phyloP scores from a whole-genome alignment of 1,140 invertebrate species.

The Cotesia glomerata region DNA sequence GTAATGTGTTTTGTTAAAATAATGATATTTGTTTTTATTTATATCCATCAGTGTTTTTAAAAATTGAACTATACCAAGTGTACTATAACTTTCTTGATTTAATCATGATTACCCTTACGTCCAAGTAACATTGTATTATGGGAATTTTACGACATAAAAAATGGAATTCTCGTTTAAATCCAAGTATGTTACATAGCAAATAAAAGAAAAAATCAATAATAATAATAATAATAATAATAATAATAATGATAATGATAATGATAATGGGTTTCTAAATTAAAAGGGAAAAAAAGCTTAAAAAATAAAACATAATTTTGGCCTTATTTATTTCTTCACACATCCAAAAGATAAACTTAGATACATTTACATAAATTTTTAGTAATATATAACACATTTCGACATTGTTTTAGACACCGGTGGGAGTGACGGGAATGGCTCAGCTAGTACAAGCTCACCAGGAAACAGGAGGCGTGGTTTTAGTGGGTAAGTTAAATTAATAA shows the following conservation, averaged over 20 bases:
- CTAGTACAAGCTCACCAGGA: slow-evolving; percentile 72
- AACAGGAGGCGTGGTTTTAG: slow-evolving; percentile 83
- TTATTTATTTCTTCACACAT: neutral
- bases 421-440: slow-evolving; percentile 64
- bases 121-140: slow-evolving; percentile 7
- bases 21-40: too few relatives aligned
- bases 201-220: slow-evolving; percentile 1
- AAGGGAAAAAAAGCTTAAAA: too few relatives aligned
- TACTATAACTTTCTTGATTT: neutral
- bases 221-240: neutral
- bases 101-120: neutral
- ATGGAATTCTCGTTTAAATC: slow-evolving; percentile 17
- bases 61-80: neutral
- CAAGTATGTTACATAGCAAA: slow-evolving; percentile 17
- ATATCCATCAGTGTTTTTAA: neutral
- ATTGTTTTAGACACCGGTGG: slow-evolving; percentile 63
- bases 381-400: slow-evolving; percentile 10
- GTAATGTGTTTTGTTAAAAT: too few relatives aligned
- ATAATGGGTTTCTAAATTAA: neutral
- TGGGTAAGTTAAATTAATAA: slow-evolving; percentile 69
- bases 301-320: neutral
- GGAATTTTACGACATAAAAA: slow-evolving; percentile 30
- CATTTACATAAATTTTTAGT: slow-evolving; percentile 3
- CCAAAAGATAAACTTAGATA: neutral
- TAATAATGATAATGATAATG: neutral